Conservation (phyloP, 2,888 invertebrate species). For the Capitulum mitella region DNA sequence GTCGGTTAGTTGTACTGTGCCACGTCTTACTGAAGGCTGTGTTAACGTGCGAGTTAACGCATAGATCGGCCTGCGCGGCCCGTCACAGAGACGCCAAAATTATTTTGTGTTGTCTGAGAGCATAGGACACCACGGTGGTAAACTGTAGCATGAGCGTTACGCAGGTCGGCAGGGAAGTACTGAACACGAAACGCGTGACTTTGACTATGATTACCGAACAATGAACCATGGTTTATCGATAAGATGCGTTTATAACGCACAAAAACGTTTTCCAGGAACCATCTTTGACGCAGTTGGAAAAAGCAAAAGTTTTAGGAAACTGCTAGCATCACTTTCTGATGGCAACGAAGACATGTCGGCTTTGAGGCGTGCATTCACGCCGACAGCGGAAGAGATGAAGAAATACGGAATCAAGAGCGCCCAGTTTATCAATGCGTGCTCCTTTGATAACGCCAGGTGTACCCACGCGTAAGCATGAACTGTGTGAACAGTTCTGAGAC, state of each 20-base stretch:
- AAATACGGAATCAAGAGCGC: slow-evolving; percentile 29
- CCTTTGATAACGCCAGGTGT: slow-evolving; percentile 30
- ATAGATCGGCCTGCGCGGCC: too few relatives aligned
- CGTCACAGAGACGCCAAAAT: too few relatives aligned
- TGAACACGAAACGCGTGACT: neutral
- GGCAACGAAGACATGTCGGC: slow-evolving; percentile 28
- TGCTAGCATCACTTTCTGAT: neutral
- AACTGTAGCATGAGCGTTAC: too few relatives aligned
- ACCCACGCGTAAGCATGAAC: slow-evolving; percentile 28
- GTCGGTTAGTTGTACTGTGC: too few relatives aligned
- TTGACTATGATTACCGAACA: neutral
- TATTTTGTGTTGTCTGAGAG: too few relatives aligned
- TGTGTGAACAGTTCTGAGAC: neutral
- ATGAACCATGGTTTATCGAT: neutral
- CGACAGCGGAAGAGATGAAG: slow-evolving; percentile 28
- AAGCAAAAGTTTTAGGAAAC: slow-evolving; percentile 17
- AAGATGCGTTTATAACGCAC: neutral
- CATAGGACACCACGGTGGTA: too few relatives aligned
- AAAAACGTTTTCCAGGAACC: neutral
- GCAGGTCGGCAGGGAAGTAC: neutral
- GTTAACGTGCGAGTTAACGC: too few relatives aligned
- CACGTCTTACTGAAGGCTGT: too few relatives aligned
- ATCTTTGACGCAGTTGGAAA: neutral
- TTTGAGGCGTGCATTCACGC: slow-evolving; percentile 30
- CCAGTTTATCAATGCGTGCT: slow-evolving; percentile 32